A percentile compares a stretch with the other conserved stretches of the same genome.
These are phyloP conservation scores for Brenthis ino DNA, from an alignment of 2,888 invertebrate genomes.

Conservation along the genomic window DNA sequence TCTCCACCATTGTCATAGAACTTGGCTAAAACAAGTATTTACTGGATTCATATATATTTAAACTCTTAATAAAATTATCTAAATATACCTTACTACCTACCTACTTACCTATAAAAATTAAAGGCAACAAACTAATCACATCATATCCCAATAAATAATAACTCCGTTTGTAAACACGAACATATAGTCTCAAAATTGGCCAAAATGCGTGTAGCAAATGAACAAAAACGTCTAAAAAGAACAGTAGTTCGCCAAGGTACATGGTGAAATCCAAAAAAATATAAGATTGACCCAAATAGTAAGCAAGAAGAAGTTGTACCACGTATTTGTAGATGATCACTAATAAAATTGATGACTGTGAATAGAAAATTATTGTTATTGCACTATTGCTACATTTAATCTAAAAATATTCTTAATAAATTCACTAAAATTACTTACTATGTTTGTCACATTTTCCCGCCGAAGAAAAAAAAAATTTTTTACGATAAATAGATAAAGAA, in stretches of 20 bases:
- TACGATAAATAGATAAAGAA: neutral
- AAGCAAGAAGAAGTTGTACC: constrained; percentile 55
- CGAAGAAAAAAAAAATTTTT: neutral
- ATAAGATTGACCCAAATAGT: constrained; percentile 47
- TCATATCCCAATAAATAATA: constrained; percentile 53
- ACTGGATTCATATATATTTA: neutral
- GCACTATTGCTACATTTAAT: too few relatives aligned
- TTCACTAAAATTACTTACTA: neutral
- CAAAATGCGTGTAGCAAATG: constrained; percentile 61
- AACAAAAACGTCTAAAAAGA: constrained; percentile 53
- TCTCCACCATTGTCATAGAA: constrained; percentile 48
- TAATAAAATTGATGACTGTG: constrained; percentile 54
- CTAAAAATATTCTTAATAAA: neutral
- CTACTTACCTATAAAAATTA: constrained; percentile 58
- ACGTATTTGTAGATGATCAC: constrained; percentile 56
- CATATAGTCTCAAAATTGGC: constrained; percentile 59
- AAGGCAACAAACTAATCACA: constrained; percentile 53
- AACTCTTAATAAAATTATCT: neutral
- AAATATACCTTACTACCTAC: too few relatives aligned
- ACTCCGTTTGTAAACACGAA: constrained; percentile 58
- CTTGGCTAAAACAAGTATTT: constrained; percentile 19
- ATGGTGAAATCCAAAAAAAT: constrained; percentile 48
- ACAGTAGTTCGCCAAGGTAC: constrained; percentile 52
- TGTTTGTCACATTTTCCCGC: neutral
- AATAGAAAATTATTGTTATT: constrained; percentile 36